These are phyloP conservation scores for Megamerina dolium DNA, from an alignment of 2,888 invertebrate genomes.

Conservation along the genomic window DNA sequence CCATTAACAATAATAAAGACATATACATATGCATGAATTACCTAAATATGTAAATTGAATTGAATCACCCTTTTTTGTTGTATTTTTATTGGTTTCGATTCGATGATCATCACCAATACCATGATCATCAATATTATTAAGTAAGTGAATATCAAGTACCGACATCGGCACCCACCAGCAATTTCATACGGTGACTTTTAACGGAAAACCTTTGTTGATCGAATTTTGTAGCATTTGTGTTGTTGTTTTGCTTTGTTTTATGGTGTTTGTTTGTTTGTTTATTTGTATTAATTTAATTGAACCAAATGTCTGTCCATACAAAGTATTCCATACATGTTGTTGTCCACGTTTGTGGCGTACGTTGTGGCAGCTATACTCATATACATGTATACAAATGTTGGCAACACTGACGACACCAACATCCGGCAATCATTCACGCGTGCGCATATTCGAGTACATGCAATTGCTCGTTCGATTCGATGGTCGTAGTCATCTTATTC, in stretches of 20 bases:
- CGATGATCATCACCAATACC: constrained; percentile 46
- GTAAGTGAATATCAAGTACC: too few species aligned
- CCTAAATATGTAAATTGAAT: constrained; percentile 34
- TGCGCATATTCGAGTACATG: too few species aligned
- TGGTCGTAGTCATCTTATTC: not conserved
- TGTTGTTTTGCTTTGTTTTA: constrained; percentile 9
- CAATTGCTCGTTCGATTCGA: not conserved
- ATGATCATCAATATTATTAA: too few species aligned
- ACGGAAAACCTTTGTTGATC: constrained; percentile 30
- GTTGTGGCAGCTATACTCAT: constrained; percentile 15
- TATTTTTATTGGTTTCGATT: constrained; percentile 42
- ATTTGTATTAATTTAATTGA: constrained; percentile 1
- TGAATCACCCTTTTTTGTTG: constrained; percentile 15
- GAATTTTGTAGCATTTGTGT: constrained; percentile 24
- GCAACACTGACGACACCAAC: not conserved
- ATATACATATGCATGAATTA: constrained; percentile 29
- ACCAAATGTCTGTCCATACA: not conserved
- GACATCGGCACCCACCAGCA: not conserved
- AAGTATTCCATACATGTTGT: not conserved
- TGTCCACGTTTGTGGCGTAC: constrained; percentile 24
- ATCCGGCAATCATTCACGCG: too few species aligned
- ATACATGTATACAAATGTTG: not conserved
- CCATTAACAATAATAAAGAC: constrained; percentile 18
- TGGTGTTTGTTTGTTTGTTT: too few species aligned
- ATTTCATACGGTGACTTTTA: constrained; percentile 4